Percentiles rank a stretch among this genome's conserved stretches.
These are phyloP conservation scores for Leuciscus waleckii DNA, from an alignment of 2,797 vertebrate genomes.

Conservation along the genomic window DNA sequence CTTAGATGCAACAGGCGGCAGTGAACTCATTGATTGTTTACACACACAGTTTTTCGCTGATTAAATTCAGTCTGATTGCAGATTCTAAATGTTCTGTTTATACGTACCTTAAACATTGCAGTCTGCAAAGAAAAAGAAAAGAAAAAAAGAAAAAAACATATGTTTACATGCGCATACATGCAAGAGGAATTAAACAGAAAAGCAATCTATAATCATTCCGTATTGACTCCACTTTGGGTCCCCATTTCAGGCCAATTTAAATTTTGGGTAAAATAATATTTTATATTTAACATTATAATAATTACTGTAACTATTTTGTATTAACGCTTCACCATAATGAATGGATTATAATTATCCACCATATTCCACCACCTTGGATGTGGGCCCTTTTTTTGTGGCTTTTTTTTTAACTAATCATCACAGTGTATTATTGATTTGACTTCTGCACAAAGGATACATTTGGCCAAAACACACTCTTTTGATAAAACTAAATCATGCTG, in stretches of 20 bases:
- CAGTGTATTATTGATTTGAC: background rate
- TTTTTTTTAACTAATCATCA: background rate
- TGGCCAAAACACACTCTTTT: background rate
- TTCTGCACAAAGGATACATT: background rate
- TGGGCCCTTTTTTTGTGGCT: too few relatives aligned
- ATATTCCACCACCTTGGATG: background rate
- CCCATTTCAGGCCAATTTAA: background rate
- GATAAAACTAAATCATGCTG: background rate
- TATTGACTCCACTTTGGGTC: background rate
- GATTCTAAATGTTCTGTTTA: constrained; percentile 1
- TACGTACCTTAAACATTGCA: background rate
- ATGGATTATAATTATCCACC: background rate
- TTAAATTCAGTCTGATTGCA: constrained; percentile 7
- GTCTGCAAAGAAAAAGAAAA: background rate
- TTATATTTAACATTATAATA: background rate
- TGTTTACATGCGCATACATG: background rate
- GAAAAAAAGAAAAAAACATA: background rate
- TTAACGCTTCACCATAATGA: background rate
- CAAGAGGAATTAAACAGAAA: background rate
- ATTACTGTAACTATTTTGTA: background rate
- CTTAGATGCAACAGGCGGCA: background rate
- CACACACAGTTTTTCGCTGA: background rate
- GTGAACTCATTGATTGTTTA: constrained; percentile 13
- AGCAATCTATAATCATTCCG: background rate
- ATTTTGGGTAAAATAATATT: background rate